Conservation (phyloP, 2,888 invertebrate genomes). For the Tubiluchus corallicola region DNA sequence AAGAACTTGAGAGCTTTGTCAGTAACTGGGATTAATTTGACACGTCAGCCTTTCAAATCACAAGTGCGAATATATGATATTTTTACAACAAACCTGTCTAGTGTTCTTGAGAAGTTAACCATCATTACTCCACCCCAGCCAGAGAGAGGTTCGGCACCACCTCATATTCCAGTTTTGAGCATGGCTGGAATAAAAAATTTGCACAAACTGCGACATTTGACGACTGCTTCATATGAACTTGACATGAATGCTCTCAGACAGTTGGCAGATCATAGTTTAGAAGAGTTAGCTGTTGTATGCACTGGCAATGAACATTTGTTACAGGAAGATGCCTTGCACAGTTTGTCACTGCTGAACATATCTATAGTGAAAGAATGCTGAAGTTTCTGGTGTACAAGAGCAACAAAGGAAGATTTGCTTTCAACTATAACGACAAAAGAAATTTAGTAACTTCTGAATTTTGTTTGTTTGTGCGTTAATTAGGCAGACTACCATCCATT, state of each 20-base stretch:
- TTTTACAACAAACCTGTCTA: not conserved
- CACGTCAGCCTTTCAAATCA: not conserved
- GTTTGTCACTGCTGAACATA: too few relatives aligned
- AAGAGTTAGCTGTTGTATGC: too few relatives aligned
- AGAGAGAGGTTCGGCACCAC: not conserved
- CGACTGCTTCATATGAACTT: not conserved
- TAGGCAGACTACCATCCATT: too few relatives aligned
- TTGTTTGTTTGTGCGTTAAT: too few relatives aligned
- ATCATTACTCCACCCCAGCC: not conserved
- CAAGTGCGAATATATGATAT: not conserved
- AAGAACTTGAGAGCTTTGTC: not conserved
- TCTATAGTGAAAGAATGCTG: too few relatives aligned
- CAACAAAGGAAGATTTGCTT: too few relatives aligned
- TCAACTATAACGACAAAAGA: too few relatives aligned
- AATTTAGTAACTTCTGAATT: too few relatives aligned
- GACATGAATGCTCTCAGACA: not conserved
- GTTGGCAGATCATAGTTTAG: too few relatives aligned
- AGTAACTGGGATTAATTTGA: not conserved
- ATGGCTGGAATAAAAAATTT: not conserved
- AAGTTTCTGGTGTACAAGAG: too few relatives aligned
- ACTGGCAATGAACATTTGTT: too few relatives aligned
- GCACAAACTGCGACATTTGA: not conserved
- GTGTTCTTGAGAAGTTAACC: not conserved
- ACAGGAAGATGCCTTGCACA: too few relatives aligned
- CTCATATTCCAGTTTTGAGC: not conserved